Percentiles rank a stretch among this genome's conserved stretches.
phyloP scores from a whole-genome alignment of 2,113 vertebrate species.

The Brachypodius melanocephalos region DNA sequence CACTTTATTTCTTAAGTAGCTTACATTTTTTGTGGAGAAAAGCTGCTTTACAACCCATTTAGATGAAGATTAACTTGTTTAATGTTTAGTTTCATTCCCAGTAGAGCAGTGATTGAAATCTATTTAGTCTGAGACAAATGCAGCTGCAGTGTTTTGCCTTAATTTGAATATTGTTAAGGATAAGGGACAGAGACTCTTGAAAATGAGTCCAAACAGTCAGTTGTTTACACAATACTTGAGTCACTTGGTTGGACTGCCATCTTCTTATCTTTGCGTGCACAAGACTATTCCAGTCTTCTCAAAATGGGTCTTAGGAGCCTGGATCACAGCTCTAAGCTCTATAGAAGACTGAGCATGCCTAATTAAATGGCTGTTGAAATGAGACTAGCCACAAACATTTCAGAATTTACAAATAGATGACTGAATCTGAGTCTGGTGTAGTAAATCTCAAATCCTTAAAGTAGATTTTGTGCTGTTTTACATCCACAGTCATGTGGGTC shows the following conservation, averaged over 20 bases:
- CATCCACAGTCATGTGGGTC: too few species aligned
- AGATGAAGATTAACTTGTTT: slow-evolving; percentile 59
- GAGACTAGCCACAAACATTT: background rate
- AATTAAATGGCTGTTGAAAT: slow-evolving; percentile 15
- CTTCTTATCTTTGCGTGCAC: background rate
- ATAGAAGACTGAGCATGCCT: background rate
- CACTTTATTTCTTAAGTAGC: slow-evolving; percentile 40
- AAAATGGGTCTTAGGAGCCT: background rate
- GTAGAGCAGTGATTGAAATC: background rate
- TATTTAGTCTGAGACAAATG: slow-evolving; percentile 22
- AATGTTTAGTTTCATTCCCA: slow-evolving; percentile 26
- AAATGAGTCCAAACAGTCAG: background rate
- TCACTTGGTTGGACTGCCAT: background rate
- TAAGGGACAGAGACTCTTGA: background rate
- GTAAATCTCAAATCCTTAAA: background rate
- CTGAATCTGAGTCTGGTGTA: background rate
- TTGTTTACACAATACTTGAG: slow-evolving; percentile 11
- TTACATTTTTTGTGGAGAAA: slow-evolving; percentile 42
- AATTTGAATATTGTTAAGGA: slow-evolving; percentile 19
- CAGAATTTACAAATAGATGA: slow-evolving; percentile 9
- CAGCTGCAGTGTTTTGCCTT: background rate
- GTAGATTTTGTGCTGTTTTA: background rate
- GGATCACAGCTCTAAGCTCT: background rate
- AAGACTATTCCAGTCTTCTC: background rate
- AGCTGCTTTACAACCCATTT: slow-evolving; percentile 43